Base-by-base conservation (phyloP, 2,113 vertebrate species). In the Anguilla rostrata region DNA sequence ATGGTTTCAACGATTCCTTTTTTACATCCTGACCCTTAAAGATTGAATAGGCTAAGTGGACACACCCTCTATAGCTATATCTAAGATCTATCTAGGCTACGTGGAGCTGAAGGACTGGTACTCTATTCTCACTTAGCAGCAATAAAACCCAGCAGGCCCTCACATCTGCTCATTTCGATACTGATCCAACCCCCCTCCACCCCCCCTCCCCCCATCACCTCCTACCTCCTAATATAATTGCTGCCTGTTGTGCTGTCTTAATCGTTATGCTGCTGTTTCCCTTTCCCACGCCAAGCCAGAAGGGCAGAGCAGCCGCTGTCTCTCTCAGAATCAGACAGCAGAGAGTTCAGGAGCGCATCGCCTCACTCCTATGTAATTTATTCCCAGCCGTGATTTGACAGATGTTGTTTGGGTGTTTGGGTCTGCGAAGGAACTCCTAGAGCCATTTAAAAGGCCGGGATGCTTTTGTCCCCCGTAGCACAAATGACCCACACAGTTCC, bases 391-490 rank as follows among this genome's bases (percentile, higher is more conserved):
- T 29, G n/a, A 75, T n/a, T 34, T 34, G n/a, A 75, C 71, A 75
- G 71, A 75, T 75, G 71, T 75, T 75, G 71, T 75, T 75, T 75
- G 34, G 71, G 26, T 75, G 22, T 66, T 75, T 75, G 34, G 71
- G 71, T 12, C 71, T 75, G 71, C n/a, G 2, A n/a, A 75, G 71
- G 29, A 75, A 75, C 26, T 75, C 71, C 71, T 6, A 75, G 71
- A 11, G 71, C 71, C 26, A 75, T 75, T 75, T 34, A 9, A 53
- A 11, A 39, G 53, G 49, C 29, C 82, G 39, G 85, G 78, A n/a
- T 56, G 60, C 41, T 81, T 86, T 66, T 39, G 53, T 40, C n/a
- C 41, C 34, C 49, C 9, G 71, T 12, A 12, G n/a, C 71, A 75
- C n/a, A 29, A 34, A 75, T 80, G 78, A 80, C 39, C 78, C 78